These are phyloP conservation scores for Denticeps clupeoides DNA, from an alignment of 2,797 vertebrate genomes.

Conservation along the genomic window DNA sequence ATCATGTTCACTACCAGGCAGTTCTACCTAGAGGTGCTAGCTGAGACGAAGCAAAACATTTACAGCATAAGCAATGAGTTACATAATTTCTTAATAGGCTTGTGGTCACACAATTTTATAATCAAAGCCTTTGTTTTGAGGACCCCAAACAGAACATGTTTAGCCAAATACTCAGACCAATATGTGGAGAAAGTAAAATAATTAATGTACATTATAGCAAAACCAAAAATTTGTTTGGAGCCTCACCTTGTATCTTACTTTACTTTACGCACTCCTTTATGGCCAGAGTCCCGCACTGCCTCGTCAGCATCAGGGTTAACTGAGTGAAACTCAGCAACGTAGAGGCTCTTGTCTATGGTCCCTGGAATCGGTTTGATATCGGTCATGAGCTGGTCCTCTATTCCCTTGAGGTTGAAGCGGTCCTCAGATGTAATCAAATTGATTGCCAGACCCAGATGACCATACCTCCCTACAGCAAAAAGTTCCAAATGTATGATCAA, in stretches of 20 bases:
- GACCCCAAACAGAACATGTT: too few species aligned
- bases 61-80: too few species aligned
- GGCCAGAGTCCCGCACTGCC: conserved; percentile 27
- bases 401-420: conserved; percentile 68
- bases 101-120: too few species aligned
- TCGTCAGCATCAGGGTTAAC: conserved; percentile 46
- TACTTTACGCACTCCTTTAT: conserved; percentile 25
- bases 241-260: conserved; percentile 27
- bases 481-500: neutral
- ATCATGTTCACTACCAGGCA: too few species aligned
- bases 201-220: too few species aligned
- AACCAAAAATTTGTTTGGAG: too few species aligned
- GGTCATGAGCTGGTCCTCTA: conserved; percentile 68
- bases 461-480: conserved; percentile 52
- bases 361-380: conserved; percentile 72
- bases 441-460: conserved; percentile 68
- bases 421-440: conserved; percentile 73
- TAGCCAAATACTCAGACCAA: too few species aligned
- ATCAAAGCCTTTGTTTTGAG: too few species aligned
- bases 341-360: conserved; percentile 69
- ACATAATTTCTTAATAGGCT: too few species aligned
- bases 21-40: too few species aligned
- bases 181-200: too few species aligned
- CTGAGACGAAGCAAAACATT: too few species aligned
- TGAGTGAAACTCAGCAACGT: conserved; percentile 66